Base-by-base conservation (phyloP, 2,797 vertebrate species). In the Hydrophis major region DNA sequence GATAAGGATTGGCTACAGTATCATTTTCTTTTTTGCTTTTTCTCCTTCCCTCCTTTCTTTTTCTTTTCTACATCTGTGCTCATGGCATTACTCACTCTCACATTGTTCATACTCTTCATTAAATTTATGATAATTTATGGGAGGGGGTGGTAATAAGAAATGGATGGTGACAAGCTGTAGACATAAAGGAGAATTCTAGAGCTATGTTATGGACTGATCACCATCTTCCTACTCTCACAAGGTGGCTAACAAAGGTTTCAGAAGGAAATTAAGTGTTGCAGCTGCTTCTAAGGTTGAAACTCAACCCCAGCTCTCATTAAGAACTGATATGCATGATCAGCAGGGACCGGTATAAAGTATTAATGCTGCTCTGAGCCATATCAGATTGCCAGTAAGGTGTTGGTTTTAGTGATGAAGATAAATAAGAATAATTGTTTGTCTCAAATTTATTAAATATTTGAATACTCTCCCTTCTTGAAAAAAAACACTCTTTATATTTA, bases 61-160 rank as follows among this genome's bases (percentile, higher is more conserved):
- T 94, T 90, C 92, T 93, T 92, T 90, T 83, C 69, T 93, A 83
- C 94, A 92, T 92, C 94, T 92, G 92, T 95, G 32, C 90, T 93
- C 97, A 96, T 95, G 92, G 89, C 96, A 97, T 96, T 90, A 61
- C 89, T 93, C 93, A 91, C 87, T 91, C 66, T 83, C 93, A 86
- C 50, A n/a, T 93, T 59, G 97, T 96, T 94, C 92, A 87, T 95
- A 94, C 95, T 92, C 42, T 78, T 94, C 96, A 97, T 96, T 87
- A 90, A 92, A 96, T 89, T 92, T 94, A 93, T 93, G 94, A n/a
- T 86, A 60, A 32, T n/a, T 8, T 10, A 27, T 6, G 93, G 88
- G 90, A 25, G 61, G 1, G 8, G 10, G 32, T 27, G 74, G 32
- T 56, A 91, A 93, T 50, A 93, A 57, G 37, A 13, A 93, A 69